phyloP scores from a whole-genome alignment of 2,113 vertebrate species.

The Macaca nemestrina region DNA sequence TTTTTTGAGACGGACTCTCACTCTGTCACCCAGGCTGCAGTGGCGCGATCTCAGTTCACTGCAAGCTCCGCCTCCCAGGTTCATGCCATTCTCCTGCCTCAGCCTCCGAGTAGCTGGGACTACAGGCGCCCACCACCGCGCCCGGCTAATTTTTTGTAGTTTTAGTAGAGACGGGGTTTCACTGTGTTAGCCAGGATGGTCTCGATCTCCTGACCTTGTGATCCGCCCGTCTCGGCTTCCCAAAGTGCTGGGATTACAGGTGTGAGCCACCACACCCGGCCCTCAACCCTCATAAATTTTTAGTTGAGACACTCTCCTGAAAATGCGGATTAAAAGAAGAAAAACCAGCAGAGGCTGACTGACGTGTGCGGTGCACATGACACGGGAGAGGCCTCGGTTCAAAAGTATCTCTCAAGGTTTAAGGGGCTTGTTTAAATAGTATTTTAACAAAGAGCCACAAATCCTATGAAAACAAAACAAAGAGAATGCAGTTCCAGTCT shows the following conservation, averaged over 20 bases:
- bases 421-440: not conserved
- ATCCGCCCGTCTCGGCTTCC: no score
- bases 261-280: no score
- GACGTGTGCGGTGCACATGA: not conserved
- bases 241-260: no score
- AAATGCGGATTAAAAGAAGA: not conserved
- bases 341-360: not conserved
- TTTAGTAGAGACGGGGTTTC: no score
- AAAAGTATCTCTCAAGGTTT: not conserved
- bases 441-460: not conserved
- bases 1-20: no score
- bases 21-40: no score
- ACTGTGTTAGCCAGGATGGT: no score
- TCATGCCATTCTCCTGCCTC: no score
- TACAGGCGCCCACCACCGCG: fast-evolving
- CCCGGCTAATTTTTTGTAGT: no score
- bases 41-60: no score
- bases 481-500: not conserved
- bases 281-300: not conserved
- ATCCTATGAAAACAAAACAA: not conserved
- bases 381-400: not conserved
- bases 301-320: not conserved
- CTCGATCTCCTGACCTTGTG: no score
- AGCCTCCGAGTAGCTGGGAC: no score
- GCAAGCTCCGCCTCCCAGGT: fast-evolving